Base-by-base conservation (phyloP, 35 echinoderm and acorn worm species). In the Patiria miniata region DNA sequence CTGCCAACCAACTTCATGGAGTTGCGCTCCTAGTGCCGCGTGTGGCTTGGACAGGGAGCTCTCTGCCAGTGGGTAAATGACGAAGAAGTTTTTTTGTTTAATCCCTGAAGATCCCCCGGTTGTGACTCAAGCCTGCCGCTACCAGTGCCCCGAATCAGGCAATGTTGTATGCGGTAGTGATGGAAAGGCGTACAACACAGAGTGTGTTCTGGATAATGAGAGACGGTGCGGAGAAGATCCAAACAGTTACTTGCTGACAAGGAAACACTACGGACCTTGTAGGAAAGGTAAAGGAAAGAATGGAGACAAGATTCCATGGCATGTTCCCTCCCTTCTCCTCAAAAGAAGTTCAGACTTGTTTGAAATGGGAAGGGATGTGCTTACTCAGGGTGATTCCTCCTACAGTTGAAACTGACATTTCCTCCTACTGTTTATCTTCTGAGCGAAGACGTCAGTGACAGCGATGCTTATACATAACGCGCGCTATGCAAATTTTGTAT, bases 151-250 rank as follows among this genome's bases (percentile, higher is more conserved):
- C 5, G 85, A 79, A 0, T 69, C 76, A 7, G 65, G 65, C 12
- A 30, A 87, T 18, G 44, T 52, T 2, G 87, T 89, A 1, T 89
- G 87, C 68, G 87, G 87, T 2, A 26, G 21, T 37, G 58, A 89
- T 44, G 87, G 87, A 5, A 34, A 65, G 23, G 73, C 87, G 7
- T 89, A 89, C 37, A 16, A 38, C 1, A 89, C 56, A 36, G 44
- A 50, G 2, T 89, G 87, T 34, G 87, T 59, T 28, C 19, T 89
- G 37, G 79, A 89, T 12, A 89, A 89, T 30, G 38, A 83, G 18
- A 57, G 51, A 3, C 81, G 87, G 82, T 89, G 87, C 29, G 9
- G 37, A 12, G 23, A 44, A 52, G 42, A 51, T 51, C 39, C 29
- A 53, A 15, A 26, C 29, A 82, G 58, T 33, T 38, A 21, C 26